phyloP scores from a whole-genome alignment of 2,113 vertebrate genomes.

The Cepphus grylle region DNA sequence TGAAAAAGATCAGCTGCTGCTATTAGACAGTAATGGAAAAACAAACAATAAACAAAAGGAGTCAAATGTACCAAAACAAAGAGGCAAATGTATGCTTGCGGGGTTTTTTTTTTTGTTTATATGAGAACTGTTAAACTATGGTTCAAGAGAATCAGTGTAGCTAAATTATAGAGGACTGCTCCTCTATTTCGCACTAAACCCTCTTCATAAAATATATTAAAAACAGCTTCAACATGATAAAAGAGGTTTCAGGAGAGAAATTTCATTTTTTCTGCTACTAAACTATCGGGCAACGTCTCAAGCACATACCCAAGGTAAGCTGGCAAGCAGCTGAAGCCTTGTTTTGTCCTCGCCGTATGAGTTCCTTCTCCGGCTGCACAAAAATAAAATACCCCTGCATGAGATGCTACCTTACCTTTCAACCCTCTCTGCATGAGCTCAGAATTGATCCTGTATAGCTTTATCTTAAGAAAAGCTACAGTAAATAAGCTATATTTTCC shows the following conservation, averaged over 20 bases:
- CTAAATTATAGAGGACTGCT: not conserved
- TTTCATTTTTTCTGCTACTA: not conserved
- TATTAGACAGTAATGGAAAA: not conserved
- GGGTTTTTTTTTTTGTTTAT: not conserved
- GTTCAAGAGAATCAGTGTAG: not conserved
- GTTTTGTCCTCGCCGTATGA: not conserved
- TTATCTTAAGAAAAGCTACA: not conserved
- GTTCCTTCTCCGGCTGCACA: not conserved
- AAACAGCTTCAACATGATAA: not conserved
- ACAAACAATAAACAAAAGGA: not conserved
- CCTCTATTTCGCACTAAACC: not conserved
- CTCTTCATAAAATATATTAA: not conserved
- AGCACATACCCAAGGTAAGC: not conserved
- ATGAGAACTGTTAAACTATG: not conserved
- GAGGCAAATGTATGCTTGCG: not conserved
- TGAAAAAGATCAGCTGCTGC: not conserved
- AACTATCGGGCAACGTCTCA: not conserved
- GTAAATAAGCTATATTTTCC: not conserved
- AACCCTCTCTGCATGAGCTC: not conserved
- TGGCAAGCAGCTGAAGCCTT: not conserved
- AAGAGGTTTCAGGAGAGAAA: not conserved
- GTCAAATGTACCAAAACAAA: not conserved
- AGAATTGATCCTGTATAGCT: not conserved
- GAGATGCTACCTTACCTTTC: not conserved
- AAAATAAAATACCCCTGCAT: not conserved